Base-by-base conservation (phyloP, 2,113 vertebrate genomes). In the Hydropotes inermis region DNA sequence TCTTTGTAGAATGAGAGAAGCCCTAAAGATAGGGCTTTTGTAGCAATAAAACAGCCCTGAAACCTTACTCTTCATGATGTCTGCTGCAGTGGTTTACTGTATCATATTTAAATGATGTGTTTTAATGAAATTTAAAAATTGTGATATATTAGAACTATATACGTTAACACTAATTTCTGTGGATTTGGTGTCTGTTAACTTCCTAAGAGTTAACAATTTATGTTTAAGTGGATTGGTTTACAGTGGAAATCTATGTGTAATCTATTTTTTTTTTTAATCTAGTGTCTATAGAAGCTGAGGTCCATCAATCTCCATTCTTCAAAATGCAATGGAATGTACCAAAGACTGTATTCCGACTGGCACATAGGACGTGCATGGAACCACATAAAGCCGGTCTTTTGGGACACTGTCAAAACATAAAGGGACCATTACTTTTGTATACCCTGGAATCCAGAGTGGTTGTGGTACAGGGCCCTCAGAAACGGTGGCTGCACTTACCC, bases 311-410 rank as follows among this genome's bases (percentile, higher is more conserved):
- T 54, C 55, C 28, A 39, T 91, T 97, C 61, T 95, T 96, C 98
- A 99, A 81, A 96, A 99, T 99, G 99, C 99, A 99, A 12, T 97
- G 98, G 97, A 97, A 98, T 90, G 70, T 99, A 19, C 97, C 98
- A 45, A 98, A 87, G 55, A 95, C 98, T 93, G 97, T 98, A 5
- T 98, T 99, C 94, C 98, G 95, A 89, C 98, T 99, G 97, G 97
- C 96, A 0, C 98, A 98, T 0, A 98, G 98, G 84, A 96, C 97
- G 0, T 99, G 97, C 57, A 94, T 98, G 12, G 60, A 98, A 60
- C 94, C 98, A 79, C 91, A 98, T 95, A 98, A 96, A 39, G 28
- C 92, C 33, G 2, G 97, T 39, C 25, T 97, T 36, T 97, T 98
- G 89, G 94, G 91, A 93, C 79, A 6, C 54, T 98, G 36, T 94